phyloP scores from a whole-genome alignment of 1,140 invertebrate species.

The Drosophila aff. region DNA sequence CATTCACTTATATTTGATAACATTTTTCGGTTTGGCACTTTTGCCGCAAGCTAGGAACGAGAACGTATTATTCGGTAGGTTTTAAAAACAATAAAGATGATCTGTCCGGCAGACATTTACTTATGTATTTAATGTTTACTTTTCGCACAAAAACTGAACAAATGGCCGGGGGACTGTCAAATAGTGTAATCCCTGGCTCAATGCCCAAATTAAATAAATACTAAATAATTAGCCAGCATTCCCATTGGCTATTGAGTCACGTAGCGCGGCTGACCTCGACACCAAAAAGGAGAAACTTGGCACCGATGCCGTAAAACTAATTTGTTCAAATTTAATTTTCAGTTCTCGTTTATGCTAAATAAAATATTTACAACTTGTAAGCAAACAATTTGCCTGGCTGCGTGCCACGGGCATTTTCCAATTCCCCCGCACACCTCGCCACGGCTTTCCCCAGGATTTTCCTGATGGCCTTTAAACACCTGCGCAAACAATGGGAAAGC shows the following conservation, averaged over 20 bases:
- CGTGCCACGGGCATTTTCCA: conserved; percentile 17
- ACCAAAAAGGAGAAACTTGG: conserved; percentile 6
- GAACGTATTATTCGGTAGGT: background rate
- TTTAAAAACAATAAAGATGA: conserved; percentile 1
- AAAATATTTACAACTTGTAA: conserved; percentile 82
- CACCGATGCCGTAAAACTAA: conserved; percentile 73
- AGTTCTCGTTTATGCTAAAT: conserved; percentile 57
- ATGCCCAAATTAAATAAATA: conserved; percentile 36
- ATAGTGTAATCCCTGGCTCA: conserved; percentile 14
- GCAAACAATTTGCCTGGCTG: conserved; percentile 74
- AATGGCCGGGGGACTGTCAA: conserved; percentile 1
- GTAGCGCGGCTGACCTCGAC: conserved; percentile 37
- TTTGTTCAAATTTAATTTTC: conserved; percentile 79
- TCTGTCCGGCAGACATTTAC: too few relatives aligned
- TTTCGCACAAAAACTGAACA: background rate
- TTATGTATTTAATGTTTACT: conserved; percentile 6
- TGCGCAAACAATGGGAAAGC: conserved; percentile 60
- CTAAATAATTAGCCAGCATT: conserved; percentile 41
- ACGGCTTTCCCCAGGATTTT: conserved; percentile 4
- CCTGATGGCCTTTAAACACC: conserved; percentile 67
- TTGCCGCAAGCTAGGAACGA: background rate
- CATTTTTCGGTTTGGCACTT: background rate
- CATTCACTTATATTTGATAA: background rate
- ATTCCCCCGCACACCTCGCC: background rate
- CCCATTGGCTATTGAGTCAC: conserved; percentile 48